These are phyloP conservation scores for Biston betularia DNA, from an alignment of 2,888 invertebrate genomes.

Conservation along the genomic window DNA sequence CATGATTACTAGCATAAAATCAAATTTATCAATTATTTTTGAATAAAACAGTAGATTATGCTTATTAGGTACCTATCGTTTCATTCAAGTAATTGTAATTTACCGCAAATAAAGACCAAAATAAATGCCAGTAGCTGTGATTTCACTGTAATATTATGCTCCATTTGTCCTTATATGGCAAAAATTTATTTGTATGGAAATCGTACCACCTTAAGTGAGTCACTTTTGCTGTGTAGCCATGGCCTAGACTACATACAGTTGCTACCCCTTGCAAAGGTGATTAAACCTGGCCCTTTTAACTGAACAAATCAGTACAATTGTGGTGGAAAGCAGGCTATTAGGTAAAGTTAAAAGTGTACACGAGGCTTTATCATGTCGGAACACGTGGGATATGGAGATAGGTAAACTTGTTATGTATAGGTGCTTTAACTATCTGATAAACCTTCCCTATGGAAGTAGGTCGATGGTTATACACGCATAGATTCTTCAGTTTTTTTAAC, in stretches of 20 bases:
- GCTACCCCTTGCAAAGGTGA: conserved; percentile 56
- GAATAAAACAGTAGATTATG: too few species aligned
- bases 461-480: neutral
- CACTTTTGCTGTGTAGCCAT: neutral
- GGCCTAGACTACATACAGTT: neutral
- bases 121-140: too few species aligned
- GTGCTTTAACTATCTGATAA: conserved; percentile 1
- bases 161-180: too few species aligned
- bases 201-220: too few species aligned
- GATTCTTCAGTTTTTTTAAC: neutral
- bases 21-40: too few species aligned
- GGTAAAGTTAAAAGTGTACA: neutral
- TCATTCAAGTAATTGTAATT: too few species aligned
- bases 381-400: neutral
- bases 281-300: conserved; percentile 65
- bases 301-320: conserved; percentile 53
- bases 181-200: too few species aligned
- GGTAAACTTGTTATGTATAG: neutral
- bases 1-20: too few species aligned
- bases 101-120: too few species aligned
- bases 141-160: too few species aligned
- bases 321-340: conserved; percentile 17
- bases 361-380: conserved; percentile 4
- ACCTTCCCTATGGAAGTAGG: neutral
- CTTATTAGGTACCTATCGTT: too few species aligned